These are phyloP conservation scores for Lutjanus campechanus DNA, from an alignment of 2,797 vertebrate genomes.

Conservation along the genomic window DNA sequence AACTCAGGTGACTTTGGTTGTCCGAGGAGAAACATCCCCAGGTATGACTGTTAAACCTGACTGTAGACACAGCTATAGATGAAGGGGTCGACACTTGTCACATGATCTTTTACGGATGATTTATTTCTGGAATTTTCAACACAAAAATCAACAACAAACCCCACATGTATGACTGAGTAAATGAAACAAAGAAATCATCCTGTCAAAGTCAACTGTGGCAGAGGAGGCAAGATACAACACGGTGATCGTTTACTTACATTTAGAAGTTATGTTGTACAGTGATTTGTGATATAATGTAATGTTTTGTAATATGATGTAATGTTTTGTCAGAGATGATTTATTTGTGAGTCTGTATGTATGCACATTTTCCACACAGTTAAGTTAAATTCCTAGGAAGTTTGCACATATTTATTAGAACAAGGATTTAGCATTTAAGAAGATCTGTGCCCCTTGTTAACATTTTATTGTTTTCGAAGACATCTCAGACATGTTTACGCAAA, in stretches of 20 bases:
- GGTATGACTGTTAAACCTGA: conserved; percentile 81
- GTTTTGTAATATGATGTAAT: not conserved
- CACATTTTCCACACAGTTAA: not conserved
- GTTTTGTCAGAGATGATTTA: not conserved
- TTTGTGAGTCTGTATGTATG: not conserved
- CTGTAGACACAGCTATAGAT: not conserved
- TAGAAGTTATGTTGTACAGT: not conserved
- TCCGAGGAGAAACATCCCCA: conserved; percentile 89
- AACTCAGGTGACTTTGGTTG: conserved; percentile 88
- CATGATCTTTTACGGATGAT: not conserved
- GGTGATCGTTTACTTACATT: not conserved
- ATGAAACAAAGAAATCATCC: no score
- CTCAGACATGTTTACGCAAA: not conserved
- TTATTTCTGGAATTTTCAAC: no score
- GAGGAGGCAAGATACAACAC: no score
- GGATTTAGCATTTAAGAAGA: not conserved
- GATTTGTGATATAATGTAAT: not conserved
- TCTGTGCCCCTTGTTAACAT: not conserved
- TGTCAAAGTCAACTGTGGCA: no score
- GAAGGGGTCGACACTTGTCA: accelerated
- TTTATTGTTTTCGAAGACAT: not conserved
- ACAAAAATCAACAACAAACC: no score
- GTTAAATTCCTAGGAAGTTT: no score
- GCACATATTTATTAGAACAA: not conserved
- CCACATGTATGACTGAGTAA: no score